phyloP scores from a whole-genome alignment of 2,113 vertebrate species.

The Motacilla alba region DNA sequence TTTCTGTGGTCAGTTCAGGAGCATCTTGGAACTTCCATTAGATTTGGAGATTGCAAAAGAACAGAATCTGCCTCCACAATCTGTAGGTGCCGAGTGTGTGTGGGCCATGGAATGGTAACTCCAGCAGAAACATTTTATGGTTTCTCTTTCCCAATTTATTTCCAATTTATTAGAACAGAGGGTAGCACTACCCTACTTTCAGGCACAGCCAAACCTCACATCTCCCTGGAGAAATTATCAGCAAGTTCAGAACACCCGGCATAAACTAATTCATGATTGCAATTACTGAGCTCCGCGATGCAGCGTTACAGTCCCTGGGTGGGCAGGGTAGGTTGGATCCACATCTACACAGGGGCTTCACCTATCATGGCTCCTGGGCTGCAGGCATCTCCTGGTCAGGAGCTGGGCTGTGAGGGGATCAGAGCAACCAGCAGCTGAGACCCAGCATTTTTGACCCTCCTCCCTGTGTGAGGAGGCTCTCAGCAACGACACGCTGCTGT shows the following conservation, averaged over 20 bases:
- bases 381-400: background rate
- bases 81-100: background rate
- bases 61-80: background rate
- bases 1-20: background rate
- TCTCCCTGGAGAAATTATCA: background rate
- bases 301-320: background rate
- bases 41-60: background rate
- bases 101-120: background rate
- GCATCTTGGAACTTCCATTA: background rate
- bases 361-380: background rate
- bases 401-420: background rate
- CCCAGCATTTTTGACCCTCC: background rate
- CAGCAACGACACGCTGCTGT: background rate
- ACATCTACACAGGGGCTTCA: background rate
- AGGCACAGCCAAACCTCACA: background rate
- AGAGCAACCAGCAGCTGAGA: too few species aligned
- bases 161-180: background rate
- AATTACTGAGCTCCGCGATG: background rate
- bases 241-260: background rate
- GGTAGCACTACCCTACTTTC: background rate
- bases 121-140: background rate
- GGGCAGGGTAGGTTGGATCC: background rate
- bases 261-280: background rate
- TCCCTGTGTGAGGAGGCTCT: background rate
- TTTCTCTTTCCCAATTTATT: background rate